Evolutionary conservation across 2,888 invertebrate genomes (phyloP), one percentile per base, ranked within the genome.

Genomic region (Shargacucullia verbasci): DNA sequence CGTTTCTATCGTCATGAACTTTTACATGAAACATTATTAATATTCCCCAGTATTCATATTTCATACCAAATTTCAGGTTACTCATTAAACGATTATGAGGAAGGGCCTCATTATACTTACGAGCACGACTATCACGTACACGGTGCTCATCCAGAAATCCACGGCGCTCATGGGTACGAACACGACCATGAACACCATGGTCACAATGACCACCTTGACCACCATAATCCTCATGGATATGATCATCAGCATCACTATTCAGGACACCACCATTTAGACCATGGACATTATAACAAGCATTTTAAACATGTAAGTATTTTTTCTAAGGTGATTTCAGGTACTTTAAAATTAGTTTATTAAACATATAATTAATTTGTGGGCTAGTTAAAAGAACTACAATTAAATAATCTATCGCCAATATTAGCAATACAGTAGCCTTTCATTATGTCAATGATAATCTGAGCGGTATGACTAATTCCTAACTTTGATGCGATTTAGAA

Each of bases 51-150:
- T n/a, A n/a, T n/a, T n/a, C n/a, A n/a, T n/a, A n/a, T n/a, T n/a
- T n/a, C n/a, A 7, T 9, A 6, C 29, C 7, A 29, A n/a, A n/a
- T 68, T 75, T 25, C 75, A 92, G 92, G 87, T 3, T 91, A 91
- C 40, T 77, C 82, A 11, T 34, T 84, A 15, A 85, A 83, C 14
- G 92, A 90, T 41, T 91, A 89, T 62, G 93, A 93, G 29, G 92
- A 90, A 20, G 68, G 73, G 10, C 84, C 87, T 15, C 85, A 85
- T 54, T 83, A 85, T 48, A 81, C 79, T 6, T 81, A 85, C 27
- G 89, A 82, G 0, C 84, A 87, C 46, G 91, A 87, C 11, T 85
- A 88, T 41, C 84, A 85, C 35, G 60, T 76, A 10, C 80, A 76
- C 11, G 74, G 81, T 12, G 76, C 75, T 34, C 83, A 82, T n/a